Evolutionary conservation across 1,140 invertebrate genomes (phyloP).

Genomic region (Drosophila suzukii): DNA sequence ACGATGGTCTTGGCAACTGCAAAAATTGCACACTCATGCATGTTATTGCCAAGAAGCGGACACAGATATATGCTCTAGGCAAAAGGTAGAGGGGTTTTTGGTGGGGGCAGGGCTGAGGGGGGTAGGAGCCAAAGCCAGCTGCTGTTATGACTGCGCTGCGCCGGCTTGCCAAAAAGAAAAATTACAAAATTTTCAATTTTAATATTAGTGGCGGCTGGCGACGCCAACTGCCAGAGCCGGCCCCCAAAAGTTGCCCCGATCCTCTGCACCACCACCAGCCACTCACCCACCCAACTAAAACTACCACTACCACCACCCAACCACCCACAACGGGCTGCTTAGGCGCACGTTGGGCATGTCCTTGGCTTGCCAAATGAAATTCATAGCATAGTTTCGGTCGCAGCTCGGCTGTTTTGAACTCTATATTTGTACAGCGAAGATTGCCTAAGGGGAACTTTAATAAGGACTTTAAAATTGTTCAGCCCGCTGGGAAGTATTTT

Average conservation of each 20-base stretch:
- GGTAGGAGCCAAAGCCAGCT: conserved; percentile 34
- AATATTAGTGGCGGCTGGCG: conserved; percentile 80
- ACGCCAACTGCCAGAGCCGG: conserved; percentile 68
- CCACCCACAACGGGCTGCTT: conserved; percentile 57
- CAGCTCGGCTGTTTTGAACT: conserved; percentile 50
- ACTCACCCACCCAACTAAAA: conserved; percentile 2
- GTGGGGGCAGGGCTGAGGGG: neutral
- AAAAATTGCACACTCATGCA: conserved; percentile 82
- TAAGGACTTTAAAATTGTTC: conserved; percentile 5
- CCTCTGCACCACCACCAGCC: neutral
- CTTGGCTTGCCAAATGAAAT: conserved; percentile 82
- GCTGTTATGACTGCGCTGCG: conserved; percentile 79
- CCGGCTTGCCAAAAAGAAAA: conserved; percentile 81
- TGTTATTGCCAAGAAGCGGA: conserved; percentile 80
- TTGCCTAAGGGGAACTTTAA: conserved; percentile 18
- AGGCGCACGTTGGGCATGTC: conserved; percentile 79
- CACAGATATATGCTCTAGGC: conserved; percentile 64
- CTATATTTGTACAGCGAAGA: conserved; percentile 54
- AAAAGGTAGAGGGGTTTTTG: neutral
- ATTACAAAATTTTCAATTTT: conserved; percentile 83
- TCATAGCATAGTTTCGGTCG: conserved; percentile 77
- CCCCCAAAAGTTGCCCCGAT: conserved; percentile 12
- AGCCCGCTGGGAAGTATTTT: no score
- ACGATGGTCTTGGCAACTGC: conserved; percentile 72
- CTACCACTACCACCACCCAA: neutral